Evolutionary conservation across 2,888 invertebrate genomes (phyloP), one percentile per base, ranked within the genome.

Genomic region (Melanophora roralis): DNA sequence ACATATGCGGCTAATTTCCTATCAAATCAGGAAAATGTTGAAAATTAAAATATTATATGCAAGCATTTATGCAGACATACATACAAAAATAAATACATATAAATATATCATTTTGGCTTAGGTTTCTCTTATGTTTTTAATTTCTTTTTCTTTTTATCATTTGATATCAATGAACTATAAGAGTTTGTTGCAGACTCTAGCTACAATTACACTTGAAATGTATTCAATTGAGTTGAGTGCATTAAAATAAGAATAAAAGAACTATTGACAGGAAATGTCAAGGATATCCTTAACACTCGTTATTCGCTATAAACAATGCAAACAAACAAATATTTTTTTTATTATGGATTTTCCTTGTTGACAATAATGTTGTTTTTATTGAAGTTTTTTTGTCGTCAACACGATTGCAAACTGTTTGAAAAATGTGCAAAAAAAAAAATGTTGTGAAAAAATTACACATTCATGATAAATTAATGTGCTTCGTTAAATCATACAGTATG

Each of bases 251-350:
- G 36, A 75, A 49, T 14, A 76, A 51, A 45, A 34, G 57, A 82
- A 77, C 78, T 78, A 84, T 84, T 85, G 86, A 84, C 88, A 88
- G 89, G 89, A 88, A 88, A 86, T 89, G 89, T 89, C 88, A 88
- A 88, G 89, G 88, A 89, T 89, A 88, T 89, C 89, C 89, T 88
- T 84, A 84, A 84, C 84, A 86, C 81, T 64, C 82, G 84, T 78
- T 76, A 38, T 68, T 67, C 51, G 55, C 45, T 59, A 11, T 40
- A 59, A 78, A 81, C 59, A 74, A 79, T 79, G 53, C 53, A 78
- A 64, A 51, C 7, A 68, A 19, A 69, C 32, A 78, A 51, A 69
- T 73, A 60, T 69, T 47, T 19, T 69, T 62, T 67, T 16, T 19
- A 34, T 59, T 45, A 6, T 19, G 43, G 16, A 47, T 67, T 60